Evolutionary conservation across 2,797 vertebrate species (phyloP).

Genomic region (Takifugu ocellatus): DNA sequence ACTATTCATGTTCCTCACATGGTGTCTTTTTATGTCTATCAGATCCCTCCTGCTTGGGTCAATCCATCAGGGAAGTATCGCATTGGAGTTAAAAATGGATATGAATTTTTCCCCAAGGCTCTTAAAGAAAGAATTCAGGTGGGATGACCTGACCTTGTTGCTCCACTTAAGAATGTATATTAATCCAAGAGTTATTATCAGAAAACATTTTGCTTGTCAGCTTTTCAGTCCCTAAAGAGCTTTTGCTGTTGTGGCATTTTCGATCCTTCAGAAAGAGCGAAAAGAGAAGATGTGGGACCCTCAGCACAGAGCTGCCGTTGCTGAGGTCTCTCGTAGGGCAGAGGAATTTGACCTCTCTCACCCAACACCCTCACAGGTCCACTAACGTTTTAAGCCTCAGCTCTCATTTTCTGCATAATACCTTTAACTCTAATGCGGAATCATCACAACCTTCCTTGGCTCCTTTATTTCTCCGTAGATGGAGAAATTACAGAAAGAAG

Average conservation of each 20-base stretch:
- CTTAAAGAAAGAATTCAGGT: conserved; percentile 98
- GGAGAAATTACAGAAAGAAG: conserved; percentile 93
- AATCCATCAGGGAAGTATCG: conserved; percentile 94
- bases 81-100: conserved; percentile 97
- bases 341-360: conserved; percentile 90
- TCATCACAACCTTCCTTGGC: not conserved
- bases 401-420: not conserved
- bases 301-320: conserved; percentile 85
- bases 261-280: conserved; percentile 85
- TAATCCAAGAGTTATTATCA: no score
- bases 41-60: conserved; percentile 89
- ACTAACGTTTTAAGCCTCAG: conserved; percentile 6
- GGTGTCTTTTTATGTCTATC: conserved; percentile 40
- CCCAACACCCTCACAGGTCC: conserved; percentile 85
- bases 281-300: conserved; percentile 98
- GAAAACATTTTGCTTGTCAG: not conserved
- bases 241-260: conserved; percentile 9
- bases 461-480: conserved; percentile 60
- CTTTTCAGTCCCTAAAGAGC: not conserved
- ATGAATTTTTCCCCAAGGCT: conserved; percentile 97
- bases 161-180: conserved; percentile 1
- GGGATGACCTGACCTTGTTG: conserved; percentile 27
- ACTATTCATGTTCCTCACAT: conserved; percentile 18
- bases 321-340: conserved; percentile 87
- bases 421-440: not conserved